These are phyloP conservation scores for Lacerta viridis DNA, from an alignment of 2,797 vertebrate genomes.

Conservation along the genomic window DNA sequence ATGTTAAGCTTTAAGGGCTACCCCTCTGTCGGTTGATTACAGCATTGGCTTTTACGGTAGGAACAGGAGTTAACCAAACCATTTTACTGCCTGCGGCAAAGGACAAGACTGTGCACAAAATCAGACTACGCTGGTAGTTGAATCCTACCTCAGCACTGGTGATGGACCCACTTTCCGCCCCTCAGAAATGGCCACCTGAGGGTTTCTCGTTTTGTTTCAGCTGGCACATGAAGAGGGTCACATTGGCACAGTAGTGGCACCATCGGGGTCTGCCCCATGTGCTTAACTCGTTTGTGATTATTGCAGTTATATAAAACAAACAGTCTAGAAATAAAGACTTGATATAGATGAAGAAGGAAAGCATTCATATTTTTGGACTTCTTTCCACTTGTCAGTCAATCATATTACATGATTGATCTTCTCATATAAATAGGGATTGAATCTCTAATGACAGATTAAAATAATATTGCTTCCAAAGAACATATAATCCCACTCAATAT, in stretches of 20 bases:
- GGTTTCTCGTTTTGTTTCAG: not conserved
- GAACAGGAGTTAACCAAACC: too few species aligned
- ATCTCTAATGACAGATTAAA: conserved; percentile 77
- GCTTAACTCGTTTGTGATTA: conserved; percentile 26
- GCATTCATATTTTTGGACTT: conserved; percentile 73
- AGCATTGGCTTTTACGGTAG: too few species aligned
- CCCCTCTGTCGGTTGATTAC: too few species aligned
- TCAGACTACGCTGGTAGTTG: too few species aligned
- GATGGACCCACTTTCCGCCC: too few species aligned
- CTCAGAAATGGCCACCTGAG: too few species aligned
- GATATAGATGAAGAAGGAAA: conserved; percentile 56
- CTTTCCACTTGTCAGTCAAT: conserved; percentile 67
- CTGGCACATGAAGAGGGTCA: not conserved
- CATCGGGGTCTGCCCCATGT: not conserved
- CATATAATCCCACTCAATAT: conserved; percentile 74
- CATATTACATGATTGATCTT: conserved; percentile 72
- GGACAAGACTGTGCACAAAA: too few species aligned
- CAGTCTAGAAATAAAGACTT: conserved; percentile 47
- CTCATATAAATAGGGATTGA: conserved; percentile 69
- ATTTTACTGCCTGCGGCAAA: too few species aligned
- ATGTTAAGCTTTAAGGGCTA: not conserved
- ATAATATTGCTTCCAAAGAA: conserved; percentile 78
- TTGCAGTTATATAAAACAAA: conserved; percentile 72
- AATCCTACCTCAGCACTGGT: too few species aligned
- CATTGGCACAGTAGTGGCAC: not conserved